Percentiles rank a stretch among this genome's conserved stretches.
Evolutionary conservation across 1,140 invertebrate genomes (phyloP).

Genomic region (Bombus turneri): DNA sequence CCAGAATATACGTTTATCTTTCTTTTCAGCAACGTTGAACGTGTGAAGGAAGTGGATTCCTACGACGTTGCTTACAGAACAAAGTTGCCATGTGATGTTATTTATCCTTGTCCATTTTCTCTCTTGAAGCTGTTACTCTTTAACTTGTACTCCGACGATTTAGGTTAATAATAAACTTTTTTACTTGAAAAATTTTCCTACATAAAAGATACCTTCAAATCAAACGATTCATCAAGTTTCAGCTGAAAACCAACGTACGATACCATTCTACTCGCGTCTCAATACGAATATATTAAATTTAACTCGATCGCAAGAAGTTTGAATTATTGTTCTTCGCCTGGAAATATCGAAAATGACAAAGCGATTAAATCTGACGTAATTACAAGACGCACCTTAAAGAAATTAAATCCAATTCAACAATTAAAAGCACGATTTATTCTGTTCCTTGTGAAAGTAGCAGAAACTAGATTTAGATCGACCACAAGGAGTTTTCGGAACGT

Average conservation of each 20-base stretch:
- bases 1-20: not conserved
- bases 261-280: not conserved
- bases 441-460: no score
- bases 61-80: slow-evolving; percentile 75
- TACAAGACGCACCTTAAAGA: no score
- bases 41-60: slow-evolving; percentile 60
- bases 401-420: no score
- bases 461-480: no score
- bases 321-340: not conserved
- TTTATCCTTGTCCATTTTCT: slow-evolving; percentile 78
- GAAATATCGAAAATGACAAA: not conserved
- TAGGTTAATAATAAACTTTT: slow-evolving; percentile 15
- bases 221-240: not conserved
- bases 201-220: not conserved
- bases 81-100: slow-evolving; percentile 68
- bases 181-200: not conserved
- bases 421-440: no score
- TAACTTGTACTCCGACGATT: slow-evolving; percentile 47
- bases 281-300: not conserved
- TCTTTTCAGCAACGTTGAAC: slow-evolving; percentile 74
- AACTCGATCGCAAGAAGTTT: not conserved
- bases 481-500: no score
- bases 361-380: not conserved
- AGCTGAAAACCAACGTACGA: not conserved
- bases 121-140: slow-evolving; percentile 73